These are phyloP conservation scores for Wasmannia auropunctata DNA, from an alignment of 1,140 invertebrate species.

Conservation along the genomic window DNA sequence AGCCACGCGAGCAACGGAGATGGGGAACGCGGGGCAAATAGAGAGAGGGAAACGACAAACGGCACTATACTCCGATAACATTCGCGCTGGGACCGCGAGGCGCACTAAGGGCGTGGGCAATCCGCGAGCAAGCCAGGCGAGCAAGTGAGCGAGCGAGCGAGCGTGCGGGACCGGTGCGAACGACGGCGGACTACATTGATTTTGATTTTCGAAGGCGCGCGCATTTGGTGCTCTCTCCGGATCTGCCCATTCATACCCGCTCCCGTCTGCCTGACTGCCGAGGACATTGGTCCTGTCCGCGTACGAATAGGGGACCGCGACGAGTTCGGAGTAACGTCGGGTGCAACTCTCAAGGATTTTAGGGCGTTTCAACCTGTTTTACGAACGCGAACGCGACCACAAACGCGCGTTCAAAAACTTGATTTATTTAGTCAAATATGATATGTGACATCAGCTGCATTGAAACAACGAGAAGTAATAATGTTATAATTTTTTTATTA, in stretches of 20 bases:
- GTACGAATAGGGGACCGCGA: background rate
- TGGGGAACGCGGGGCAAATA: background rate
- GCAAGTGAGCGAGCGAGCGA: conserved; percentile 70
- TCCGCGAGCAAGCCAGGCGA: conserved; percentile 69
- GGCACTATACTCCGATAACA: conserved; percentile 63
- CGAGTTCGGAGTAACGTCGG: background rate
- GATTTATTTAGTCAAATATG: background rate
- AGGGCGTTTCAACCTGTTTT: background rate
- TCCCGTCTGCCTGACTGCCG: conserved; percentile 24
- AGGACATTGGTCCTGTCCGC: conserved; percentile 62
- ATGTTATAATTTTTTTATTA: background rate
- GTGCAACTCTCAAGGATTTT: background rate
- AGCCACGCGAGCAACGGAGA: background rate
- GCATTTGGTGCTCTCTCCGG: conserved; percentile 75
- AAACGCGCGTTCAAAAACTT: background rate
- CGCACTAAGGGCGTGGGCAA: conserved; percentile 83
- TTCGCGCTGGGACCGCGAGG: conserved; percentile 74
- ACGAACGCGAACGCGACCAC: background rate
- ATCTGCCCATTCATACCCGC: conserved; percentile 78
- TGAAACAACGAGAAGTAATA: background rate
- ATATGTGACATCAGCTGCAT: background rate
- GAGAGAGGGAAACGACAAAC: conserved; percentile 59
- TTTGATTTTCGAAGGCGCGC: conserved; percentile 85
- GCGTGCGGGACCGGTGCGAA: conserved; percentile 68
- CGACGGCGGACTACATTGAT: conserved; percentile 81